These are phyloP conservation scores for Polyommatus iphigenia DNA, from an alignment of 2,888 invertebrate genomes.

Conservation along the genomic window DNA sequence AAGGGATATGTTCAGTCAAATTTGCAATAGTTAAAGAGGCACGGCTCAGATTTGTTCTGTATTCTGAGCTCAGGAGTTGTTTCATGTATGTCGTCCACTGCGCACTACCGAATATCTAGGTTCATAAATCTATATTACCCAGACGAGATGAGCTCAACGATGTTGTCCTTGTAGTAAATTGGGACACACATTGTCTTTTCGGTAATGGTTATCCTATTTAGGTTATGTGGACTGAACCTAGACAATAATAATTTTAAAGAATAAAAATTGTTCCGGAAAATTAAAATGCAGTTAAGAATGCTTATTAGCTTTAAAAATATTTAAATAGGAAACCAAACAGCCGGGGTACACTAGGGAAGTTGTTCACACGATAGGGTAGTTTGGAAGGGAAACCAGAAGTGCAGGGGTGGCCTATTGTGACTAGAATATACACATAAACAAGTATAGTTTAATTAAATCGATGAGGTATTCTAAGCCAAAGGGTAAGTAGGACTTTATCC, in stretches of 20 bases:
- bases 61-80: not conserved
- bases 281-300: too few species aligned
- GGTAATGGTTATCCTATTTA: not conserved
- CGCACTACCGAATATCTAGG: slow-evolving; percentile 9
- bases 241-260: not conserved
- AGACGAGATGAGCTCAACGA: slow-evolving; percentile 15
- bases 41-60: too few species aligned
- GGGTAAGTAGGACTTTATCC: not conserved
- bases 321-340: slow-evolving; percentile 17
- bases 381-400: slow-evolving; percentile 2
- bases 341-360: not conserved
- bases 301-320: slow-evolving; percentile 1
- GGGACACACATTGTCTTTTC: slow-evolving; percentile 11
- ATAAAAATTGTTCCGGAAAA: not conserved
- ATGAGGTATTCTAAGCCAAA: not conserved
- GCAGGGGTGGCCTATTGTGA: slow-evolving; percentile 27
- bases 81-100: not conserved
- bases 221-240: not conserved
- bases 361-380: slow-evolving; percentile 18
- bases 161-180: slow-evolving; percentile 6
- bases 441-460: not conserved
- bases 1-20: not conserved
- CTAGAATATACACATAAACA: not conserved
- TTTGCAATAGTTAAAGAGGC: not conserved
- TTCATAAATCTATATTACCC: slow-evolving; percentile 13